These are phyloP conservation scores for Panopea generosa DNA, from an alignment of 2,888 invertebrate genomes.

Conservation along the genomic window DNA sequence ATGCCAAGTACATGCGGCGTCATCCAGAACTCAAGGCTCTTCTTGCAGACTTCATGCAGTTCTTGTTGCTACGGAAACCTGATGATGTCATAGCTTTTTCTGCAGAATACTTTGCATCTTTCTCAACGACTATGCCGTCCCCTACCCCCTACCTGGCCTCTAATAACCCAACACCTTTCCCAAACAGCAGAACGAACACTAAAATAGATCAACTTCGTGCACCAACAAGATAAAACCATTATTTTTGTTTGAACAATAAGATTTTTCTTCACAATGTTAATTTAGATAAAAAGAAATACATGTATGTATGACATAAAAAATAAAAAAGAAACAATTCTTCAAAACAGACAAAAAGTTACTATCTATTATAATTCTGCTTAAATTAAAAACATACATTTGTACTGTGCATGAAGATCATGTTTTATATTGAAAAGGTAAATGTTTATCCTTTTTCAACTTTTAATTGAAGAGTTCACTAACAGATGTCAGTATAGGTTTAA, in stretches of 20 bases:
- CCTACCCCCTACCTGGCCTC: slow-evolving; percentile 77
- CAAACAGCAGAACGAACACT: slow-evolving; percentile 76
- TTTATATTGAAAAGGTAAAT: no score
- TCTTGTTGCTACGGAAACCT: slow-evolving; percentile 84
- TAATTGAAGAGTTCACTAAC: no score
- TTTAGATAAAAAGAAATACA: no score
- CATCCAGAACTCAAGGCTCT: slow-evolving; percentile 84
- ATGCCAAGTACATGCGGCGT: slow-evolving; percentile 82
- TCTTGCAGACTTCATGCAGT: slow-evolving; percentile 85
- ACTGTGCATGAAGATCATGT: no score
- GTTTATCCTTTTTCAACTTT: no score
- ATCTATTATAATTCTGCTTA: no score
- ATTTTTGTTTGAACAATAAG: neutral
- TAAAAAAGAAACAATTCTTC: no score
- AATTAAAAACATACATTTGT: no score
- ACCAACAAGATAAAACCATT: slow-evolving; percentile 67
- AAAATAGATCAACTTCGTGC: slow-evolving; percentile 75
- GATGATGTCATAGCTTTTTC: slow-evolving; percentile 83
- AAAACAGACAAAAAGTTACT: no score
- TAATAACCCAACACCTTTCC: slow-evolving; percentile 77
- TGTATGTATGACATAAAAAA: no score
- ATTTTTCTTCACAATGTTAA: no score
- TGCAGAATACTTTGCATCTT: slow-evolving; percentile 84
- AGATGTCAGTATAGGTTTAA: no score
- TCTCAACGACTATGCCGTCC: slow-evolving; percentile 80